Evolutionary conservation across 1,140 invertebrate genomes (phyloP), one percentile per base, ranked within the genome.

Genomic region (Orchestia grillus): DNA sequence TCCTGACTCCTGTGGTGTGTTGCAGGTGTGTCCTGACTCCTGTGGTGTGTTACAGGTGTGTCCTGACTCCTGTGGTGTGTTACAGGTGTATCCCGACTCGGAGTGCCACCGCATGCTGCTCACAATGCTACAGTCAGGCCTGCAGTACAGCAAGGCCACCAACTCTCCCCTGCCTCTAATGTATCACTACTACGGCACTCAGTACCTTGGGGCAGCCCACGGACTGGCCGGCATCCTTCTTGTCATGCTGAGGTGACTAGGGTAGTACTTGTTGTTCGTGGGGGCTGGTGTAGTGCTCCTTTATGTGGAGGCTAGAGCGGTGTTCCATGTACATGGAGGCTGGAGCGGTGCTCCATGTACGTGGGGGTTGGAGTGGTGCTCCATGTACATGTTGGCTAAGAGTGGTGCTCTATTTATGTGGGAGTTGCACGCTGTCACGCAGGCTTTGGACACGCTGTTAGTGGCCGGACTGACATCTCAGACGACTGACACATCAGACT

Each of bases 151-250:
- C 4, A 97, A 97, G 95, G 97, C 97, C 90, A 97, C 98, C 96
- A 97, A 97, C 41, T 98, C 98, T 53, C 97, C 97, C 15, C 98
- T 98, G 97, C 98, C 98, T 16, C 97, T 99, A 40, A 99, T 99
- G 98, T 99, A 98, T 97, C 98, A 98, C 95, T 99, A 99, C 97
- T 98, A 99, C 97, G 98, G 98, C n/a, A 98, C 98, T 16, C 98
- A 99, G 97, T 99, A 99, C 97, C 97, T 99, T 95, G 98, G 98
- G 41, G 98, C 98, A 0, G 98, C 98, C 44, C 98, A 99, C 97
- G 98, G 98, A 0, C 97, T 98, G 8, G 98, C 98, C 97, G 97
- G 98, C 42, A 98, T 98, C 96, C 97, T 98, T 0, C 97, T 91
- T n/a, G 96, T 96, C 47, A 96, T 96, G 96, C 95, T 96, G 16